Evolutionary conservation across 2,888 invertebrate species (phyloP), one percentile per base, ranked within the genome.

Genomic region (Notodonta ziczac): DNA sequence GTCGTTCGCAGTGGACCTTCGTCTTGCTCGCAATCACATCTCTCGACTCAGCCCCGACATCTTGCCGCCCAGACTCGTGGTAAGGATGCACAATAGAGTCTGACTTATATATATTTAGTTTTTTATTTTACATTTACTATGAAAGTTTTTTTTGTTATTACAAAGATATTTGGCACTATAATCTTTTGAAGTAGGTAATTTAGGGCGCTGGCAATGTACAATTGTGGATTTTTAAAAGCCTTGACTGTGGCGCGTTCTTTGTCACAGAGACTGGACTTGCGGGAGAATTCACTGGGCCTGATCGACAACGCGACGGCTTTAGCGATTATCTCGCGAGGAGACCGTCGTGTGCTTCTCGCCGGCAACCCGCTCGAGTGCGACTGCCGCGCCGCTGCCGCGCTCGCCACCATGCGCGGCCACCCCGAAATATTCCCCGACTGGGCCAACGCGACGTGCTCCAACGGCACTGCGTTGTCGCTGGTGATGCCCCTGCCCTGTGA

Each of bases 351-450:
- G n/a, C 5, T 13, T 13, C 46, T 46, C 13, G 46, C 46, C n/a
- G n/a, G 5, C n/a, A 46, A 46, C 46, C 46, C 10, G n/a, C 46
- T 46, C 13, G 13, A 46, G 13, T 46, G 44, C 44, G 46, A n/a
- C 46, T 46, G 46, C 97, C 96, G 86, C 91, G 91, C 56, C 60
- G 48, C 60, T 44, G 48, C 51, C 6, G 13, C 13, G 50, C 59
- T 39, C 46, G 46, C 46, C 46, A 5, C 13, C 46, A 13, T 46
- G 46, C 46, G 46, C 50, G 13, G 32, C 48, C 51, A 32, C 42
- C 14, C 46, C 32, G 10, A 57, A 14, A 10, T 46, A 5, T 46
- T 46, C 46, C 46, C 6, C 46, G 46, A 46, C 46, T 46, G 46
- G 46, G 7, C 13, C 46, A 5, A 46, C 46, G 46, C 5, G 10